Base-by-base conservation (phyloP, 2,113 vertebrate genomes). In the Cryptotis parvus region DNA sequence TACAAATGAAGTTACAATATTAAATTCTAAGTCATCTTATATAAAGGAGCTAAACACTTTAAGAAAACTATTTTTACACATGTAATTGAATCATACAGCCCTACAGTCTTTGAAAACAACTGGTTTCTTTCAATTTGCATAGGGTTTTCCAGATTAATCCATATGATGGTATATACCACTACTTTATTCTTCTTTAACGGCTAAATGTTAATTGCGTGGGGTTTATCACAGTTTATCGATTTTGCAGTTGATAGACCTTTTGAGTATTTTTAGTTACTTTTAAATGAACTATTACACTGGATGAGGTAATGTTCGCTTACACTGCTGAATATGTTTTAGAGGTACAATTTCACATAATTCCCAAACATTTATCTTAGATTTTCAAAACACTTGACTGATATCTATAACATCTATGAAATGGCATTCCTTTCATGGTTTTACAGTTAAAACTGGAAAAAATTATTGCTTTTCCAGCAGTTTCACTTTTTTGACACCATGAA, bases 1-100 rank as follows among this genome's bases (percentile, higher is more conserved):
- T 75, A 94, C 29, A 94, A 91, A 85, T 81, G 89, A 95, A 88
- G 27, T 15, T 77, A 66, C 68, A 82, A 91, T 89, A 92, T 91
- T 94, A 93, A 94, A 87, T 26, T 84, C 20, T n/a, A 85, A 87
- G 18, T 92, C 33, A 87, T 65, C 29, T 93, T 88, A 83, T 31
- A 29, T 70, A 88, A 65, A 92, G 75, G 31, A 86, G 49, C 49
- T 70, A 58, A 92, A 94, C 33, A 20, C 41, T 80, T 95, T 90
- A 92, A 93, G 89, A 81, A 94, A 96, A 90, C 80, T 31, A 92
- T 18, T 81, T n/a, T 41, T 89, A 82, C 35, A 58, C 35, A 86
- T 45, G 73, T 29, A 92, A 90, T 45, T 12, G 8, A 90, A 81
- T 74, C 15, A 82, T 41, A 87, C 0, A 41, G 33, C 11, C 11